Base-by-base conservation (phyloP, 64 coral and sea anemone species). In the Pocillopora damicornis region DNA sequence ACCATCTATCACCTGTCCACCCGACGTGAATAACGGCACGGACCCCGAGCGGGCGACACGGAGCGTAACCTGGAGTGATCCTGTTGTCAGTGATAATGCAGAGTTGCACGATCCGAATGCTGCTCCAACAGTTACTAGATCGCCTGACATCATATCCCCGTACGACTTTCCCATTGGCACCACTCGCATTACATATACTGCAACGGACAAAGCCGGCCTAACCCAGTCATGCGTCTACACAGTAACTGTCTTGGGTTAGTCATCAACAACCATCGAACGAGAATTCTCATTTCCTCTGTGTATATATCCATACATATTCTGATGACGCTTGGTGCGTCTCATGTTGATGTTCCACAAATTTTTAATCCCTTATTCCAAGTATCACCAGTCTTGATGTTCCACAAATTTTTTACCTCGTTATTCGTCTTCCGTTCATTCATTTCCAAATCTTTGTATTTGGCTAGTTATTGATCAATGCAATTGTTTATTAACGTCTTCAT, bases 161-260 rank as follows among this genome's bases (percentile, higher is more conserved):
- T 92, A 99, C 71, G 90, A 95, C 59, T 99, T 99, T 75, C 80
- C 90, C 17, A 88, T 90, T 59, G 97, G 97, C 45, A 90, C 78
- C 1, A 94, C 93, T 20, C 73, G 77, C 22, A 92, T 99, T n/a
- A 88, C 89, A 2, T 99, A 95, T 42, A 99, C 88, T 11, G 97
- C 93, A 10, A 89, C 90, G 11, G 97, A 99, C 59, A 90, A 86
- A 14, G 92, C 80, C 30, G 86, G 86, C 37, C 80, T 90, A 20
- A 88, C 88, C 23, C 77, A 83, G 16, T 89, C 88, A 30, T 99
- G 97, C 22, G 86, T 87, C 16, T 93, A 95, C 35, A 90, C 87
- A 18, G 90, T 99, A 7, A 84, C 87, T 5, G 90, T 99, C 14
- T 20, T 18, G 66, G 97, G 97, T 95, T 45, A 92, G 73, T 51